Percentiles rank a stretch among this genome's conserved stretches.
Evolutionary conservation across 2,113 vertebrate species (phyloP).

Genomic region (Psilopogon haemacephalus): DNA sequence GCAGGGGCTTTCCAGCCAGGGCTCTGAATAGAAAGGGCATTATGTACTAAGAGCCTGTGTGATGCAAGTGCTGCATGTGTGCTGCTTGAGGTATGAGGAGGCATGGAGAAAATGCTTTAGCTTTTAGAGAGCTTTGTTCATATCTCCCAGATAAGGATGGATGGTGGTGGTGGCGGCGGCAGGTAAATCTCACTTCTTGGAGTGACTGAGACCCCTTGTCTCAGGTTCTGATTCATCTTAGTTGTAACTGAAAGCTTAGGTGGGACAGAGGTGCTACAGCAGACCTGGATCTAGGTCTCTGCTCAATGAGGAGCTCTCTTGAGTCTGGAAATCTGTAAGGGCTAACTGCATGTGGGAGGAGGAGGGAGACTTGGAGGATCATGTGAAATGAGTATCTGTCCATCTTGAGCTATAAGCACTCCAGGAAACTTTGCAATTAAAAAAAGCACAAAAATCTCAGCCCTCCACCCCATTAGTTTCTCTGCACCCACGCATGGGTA

Average conservation of each 20-base stretch:
- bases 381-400: neutral
- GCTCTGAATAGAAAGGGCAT: neutral
- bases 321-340: neutral
- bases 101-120: neutral
- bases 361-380: neutral
- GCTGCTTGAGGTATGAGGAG: neutral
- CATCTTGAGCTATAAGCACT: neutral
- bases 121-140: neutral
- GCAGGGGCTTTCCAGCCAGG: neutral
- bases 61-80: rapidly evolving
- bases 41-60: neutral
- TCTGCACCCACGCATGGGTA: neutral
- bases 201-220: neutral
- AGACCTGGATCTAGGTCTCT: neutral
- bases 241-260: neutral
- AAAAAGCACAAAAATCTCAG: neutral
- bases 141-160: neutral
- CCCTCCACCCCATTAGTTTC: neutral
- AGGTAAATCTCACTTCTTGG: neutral
- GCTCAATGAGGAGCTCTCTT: neutral
- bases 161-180: neutral
- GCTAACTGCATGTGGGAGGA: neutral
- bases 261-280: neutral
- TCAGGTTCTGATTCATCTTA: neutral
- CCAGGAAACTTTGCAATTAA: neutral